phyloP scores from a whole-genome alignment of 1,140 invertebrate species.

The Eulimnadia texana region DNA sequence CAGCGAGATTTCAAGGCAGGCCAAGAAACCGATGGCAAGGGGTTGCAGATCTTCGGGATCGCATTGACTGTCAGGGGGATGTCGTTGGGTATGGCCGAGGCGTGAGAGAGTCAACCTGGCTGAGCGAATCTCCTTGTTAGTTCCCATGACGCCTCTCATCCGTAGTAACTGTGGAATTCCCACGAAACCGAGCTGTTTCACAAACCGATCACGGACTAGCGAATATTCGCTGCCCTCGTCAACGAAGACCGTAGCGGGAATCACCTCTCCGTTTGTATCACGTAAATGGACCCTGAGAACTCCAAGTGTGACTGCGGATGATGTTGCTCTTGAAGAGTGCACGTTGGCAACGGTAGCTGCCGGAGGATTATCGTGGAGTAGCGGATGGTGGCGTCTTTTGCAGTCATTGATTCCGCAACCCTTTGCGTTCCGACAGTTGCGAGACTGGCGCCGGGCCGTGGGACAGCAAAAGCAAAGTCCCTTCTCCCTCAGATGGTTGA shows the following conservation, averaged over 20 bases:
- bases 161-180: not conserved
- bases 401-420: not conserved
- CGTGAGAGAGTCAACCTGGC: not conserved
- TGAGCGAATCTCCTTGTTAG: not conserved
- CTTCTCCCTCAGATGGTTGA: not conserved
- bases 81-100: not conserved
- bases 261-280: not conserved
- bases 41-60: not conserved
- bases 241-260: not conserved
- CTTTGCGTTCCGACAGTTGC: not conserved
- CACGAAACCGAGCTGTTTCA: not conserved
- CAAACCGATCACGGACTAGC: conserved; percentile 1
- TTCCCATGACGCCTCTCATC: not conserved
- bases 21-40: not conserved
- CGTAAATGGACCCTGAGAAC: not conserved
- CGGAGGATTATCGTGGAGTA: not conserved
- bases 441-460: not conserved
- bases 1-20: not conserved
- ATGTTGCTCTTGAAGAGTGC: not conserved
- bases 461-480: not conserved
- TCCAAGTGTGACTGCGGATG: not conserved
- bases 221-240: conserved; percentile 8
- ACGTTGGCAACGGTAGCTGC: not conserved
- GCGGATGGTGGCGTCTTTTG: not conserved
- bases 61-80: not conserved